Percentiles rank a stretch among this genome's conserved stretches.
Conservation (phyloP, 92 coral and sea anemone species). For the Porites rus region DNA sequence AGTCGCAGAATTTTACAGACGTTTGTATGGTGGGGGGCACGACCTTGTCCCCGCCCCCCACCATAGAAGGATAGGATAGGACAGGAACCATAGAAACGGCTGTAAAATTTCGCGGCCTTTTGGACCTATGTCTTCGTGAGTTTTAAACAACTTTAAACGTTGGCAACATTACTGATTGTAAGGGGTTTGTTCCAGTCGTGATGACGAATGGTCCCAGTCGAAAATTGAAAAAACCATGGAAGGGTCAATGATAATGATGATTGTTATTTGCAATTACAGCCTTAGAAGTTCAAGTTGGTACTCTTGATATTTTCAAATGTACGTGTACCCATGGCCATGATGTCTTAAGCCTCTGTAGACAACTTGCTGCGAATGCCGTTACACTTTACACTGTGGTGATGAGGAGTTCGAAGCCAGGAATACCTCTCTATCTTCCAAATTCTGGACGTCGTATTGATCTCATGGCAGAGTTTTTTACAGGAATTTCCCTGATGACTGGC, state of each 20-base stretch:
- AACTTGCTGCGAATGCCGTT: slow-evolving; percentile 22
- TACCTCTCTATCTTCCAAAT: not conserved
- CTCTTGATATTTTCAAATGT: slow-evolving; percentile 20
- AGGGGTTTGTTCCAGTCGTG: too few relatives aligned
- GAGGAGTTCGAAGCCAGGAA: not conserved
- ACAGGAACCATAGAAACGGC: too few relatives aligned
- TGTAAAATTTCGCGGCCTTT: too few relatives aligned
- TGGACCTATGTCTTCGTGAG: too few relatives aligned
- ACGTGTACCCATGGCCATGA: slow-evolving; percentile 30
- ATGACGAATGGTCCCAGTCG: too few relatives aligned
- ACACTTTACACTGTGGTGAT: slow-evolving; percentile 24
- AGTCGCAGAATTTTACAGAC: too few relatives aligned
- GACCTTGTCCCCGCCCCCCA: too few relatives aligned
- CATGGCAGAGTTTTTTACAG: slow-evolving; percentile 27
- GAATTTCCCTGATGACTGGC: slow-evolving; percentile 41
- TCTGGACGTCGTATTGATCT: slow-evolving; percentile 11
- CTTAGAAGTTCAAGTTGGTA: not conserved
- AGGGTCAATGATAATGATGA: not conserved
- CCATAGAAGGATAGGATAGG: too few relatives aligned
- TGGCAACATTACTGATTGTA: too few relatives aligned
- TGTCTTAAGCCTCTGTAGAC: slow-evolving; percentile 23
- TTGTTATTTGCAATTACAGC: slow-evolving; percentile 7
- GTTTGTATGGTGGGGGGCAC: too few relatives aligned
- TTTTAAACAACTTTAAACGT: too few relatives aligned
- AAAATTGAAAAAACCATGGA: too few relatives aligned